These are phyloP conservation scores for Morbakka virulenta DNA, from an alignment of 30 jellyfish, hydroid and myxozoan genomes.

Conservation along the genomic window DNA sequence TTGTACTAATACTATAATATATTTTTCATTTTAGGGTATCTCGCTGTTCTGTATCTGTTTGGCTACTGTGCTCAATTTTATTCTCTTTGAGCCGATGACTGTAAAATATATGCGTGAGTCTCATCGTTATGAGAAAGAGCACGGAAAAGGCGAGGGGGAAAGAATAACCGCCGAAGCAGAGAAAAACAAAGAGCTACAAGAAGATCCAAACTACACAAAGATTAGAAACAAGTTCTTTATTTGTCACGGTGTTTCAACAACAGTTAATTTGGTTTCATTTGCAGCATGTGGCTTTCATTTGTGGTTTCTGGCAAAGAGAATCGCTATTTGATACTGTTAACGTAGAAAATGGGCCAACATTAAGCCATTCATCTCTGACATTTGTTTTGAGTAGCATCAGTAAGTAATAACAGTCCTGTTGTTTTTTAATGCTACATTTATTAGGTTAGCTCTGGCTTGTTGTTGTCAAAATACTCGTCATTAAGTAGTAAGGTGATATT, in stretches of 20 bases:
- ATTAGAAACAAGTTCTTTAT: conserved; percentile 44
- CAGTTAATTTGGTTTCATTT: conserved; percentile 46
- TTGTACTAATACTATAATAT: background rate
- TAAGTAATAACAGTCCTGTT: no score
- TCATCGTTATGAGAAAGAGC: conserved; percentile 65
- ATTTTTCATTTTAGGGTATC: conserved; percentile 10
- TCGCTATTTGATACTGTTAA: background rate
- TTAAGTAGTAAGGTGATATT: no score
- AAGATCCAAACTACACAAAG: conserved; percentile 43
- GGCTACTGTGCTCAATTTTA: conserved; percentile 25
- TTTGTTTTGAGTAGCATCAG: no score
- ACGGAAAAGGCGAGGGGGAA: conserved; percentile 76
- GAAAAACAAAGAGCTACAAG: conserved; percentile 26
- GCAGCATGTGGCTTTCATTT: conserved; percentile 44
- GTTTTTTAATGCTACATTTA: no score
- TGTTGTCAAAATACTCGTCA: no score
- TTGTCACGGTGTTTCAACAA: conserved; percentile 57
- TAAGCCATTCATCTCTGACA: no score
- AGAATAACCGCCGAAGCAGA: no score
- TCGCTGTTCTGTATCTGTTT: conserved; percentile 30
- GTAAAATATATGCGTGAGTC: conserved; percentile 12
- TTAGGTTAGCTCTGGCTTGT: no score
- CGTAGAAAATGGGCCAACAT: no score
- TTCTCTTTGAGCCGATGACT: conserved; percentile 48
- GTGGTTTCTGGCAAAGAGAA: conserved; percentile 49